Evolutionary conservation across 2,888 invertebrate species (phyloP).

Genomic region (Leptopterna dolabrata): DNA sequence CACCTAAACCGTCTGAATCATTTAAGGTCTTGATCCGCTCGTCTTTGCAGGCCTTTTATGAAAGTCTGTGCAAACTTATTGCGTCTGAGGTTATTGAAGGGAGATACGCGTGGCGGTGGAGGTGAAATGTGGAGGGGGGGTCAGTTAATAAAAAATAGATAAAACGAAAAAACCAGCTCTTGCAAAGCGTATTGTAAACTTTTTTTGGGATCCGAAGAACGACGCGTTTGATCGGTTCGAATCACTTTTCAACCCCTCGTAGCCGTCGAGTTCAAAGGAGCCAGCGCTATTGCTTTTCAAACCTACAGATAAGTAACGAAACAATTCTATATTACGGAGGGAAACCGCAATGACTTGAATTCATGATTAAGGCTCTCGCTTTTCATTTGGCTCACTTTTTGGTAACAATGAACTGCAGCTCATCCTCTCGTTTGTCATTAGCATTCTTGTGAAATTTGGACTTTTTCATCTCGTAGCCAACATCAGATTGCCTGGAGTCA

Average conservation of each 20-base stretch:
- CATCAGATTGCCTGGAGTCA: no score
- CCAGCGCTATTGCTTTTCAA: background rate
- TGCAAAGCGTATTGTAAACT: conserved; percentile 39
- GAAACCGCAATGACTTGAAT: no score
- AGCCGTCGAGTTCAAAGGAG: conserved; percentile 36
- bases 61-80: conserved; percentile 18
- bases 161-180: background rate
- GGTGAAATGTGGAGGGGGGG: background rate
- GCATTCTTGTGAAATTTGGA: no score
- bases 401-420: no score
- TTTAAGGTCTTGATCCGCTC: background rate
- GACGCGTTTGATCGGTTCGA: conserved; percentile 26
- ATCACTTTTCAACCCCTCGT: conserved; percentile 4
- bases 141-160: conserved; percentile 30
- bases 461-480: no score
- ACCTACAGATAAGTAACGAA: no score
- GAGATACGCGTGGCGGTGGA: background rate
- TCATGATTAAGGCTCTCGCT: no score
- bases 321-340: no score
- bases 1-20: background rate
- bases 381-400: no score
- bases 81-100: conserved; percentile 10
- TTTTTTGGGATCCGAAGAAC: background rate
- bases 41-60: background rate
- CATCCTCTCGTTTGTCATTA: no score